Evolutionary conservation across 2,888 invertebrate species (phyloP).

Genomic region (Tipula vernalis): DNA sequence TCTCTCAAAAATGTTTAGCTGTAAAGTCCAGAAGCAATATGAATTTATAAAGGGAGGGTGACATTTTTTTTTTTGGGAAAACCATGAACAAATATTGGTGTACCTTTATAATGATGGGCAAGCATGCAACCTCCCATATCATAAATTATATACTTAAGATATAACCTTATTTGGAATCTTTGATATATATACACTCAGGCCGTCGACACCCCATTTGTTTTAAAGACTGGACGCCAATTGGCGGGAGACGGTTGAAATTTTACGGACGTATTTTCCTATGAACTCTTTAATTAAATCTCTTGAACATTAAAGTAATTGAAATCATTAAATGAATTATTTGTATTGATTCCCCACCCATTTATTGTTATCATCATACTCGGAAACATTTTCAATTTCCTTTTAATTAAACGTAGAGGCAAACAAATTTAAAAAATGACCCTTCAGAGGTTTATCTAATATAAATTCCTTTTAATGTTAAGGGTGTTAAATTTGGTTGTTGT

Average conservation of each 20-base stretch:
- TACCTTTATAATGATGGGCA: not conserved
- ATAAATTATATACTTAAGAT: not conserved
- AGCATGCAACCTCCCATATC: not conserved
- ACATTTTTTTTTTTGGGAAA: not conserved
- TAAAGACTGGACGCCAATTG: not conserved
- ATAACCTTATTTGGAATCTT: not conserved
- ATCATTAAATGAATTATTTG: not conserved
- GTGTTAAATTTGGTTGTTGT: not conserved
- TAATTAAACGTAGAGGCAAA: not conserved
- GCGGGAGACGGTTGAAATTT: not conserved
- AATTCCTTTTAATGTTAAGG: not conserved
- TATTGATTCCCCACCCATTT: not conserved
- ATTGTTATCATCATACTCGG: not conserved
- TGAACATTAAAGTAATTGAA: not conserved
- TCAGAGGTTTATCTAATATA: not conserved
- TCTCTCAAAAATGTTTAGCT: not conserved
- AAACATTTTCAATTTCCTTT: not conserved
- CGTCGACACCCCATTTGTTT: not conserved
- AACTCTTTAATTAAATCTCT: not conserved
- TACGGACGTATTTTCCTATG: not conserved
- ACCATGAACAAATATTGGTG: not conserved
- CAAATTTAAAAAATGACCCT: not conserved
- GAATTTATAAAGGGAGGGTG: not conserved
- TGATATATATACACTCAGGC: not conserved
- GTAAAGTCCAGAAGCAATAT: not conserved